Evolutionary conservation across 2,113 vertebrate species (phyloP), one percentile per base, ranked within the genome.

Genomic region (Rhabdornis inornatus): DNA sequence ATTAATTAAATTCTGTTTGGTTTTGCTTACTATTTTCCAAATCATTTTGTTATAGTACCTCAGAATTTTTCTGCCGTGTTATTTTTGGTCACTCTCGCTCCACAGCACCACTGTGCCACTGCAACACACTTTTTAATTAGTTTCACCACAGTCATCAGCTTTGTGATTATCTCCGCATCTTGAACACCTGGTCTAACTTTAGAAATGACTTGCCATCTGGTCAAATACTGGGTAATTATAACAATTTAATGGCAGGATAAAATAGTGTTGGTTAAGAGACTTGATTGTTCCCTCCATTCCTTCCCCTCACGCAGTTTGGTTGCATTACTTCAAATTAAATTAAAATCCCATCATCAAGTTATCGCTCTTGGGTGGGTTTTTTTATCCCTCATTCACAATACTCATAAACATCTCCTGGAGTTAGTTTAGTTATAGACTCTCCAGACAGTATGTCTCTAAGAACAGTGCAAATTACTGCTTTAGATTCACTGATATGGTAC

Each of bases 121-220:
- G 77, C 91, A 92, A 80, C 86, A 95, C 71, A 55, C 80, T 96
- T 97, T 97, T 96, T 97, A 98, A 97, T 98, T 97, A 97, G 93
- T 97, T 97, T 97, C 94, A 96, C 94, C 80, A 96, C 71, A 95
- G 92, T 97, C 96, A 96, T 97, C 95, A 97, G 96, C 94, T 98
- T 95, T 97, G 93, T 96, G 94, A 98, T 98, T 97, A 98, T 88
- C 95, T 96, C 92, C 80, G 94, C 97, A 94, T 98, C 96, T 97
- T 94, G 91, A 97, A 97, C 97, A 98, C 95, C 97, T 98, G 97
- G 96, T 97, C 95, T 72, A 91, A 97, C 95, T 97, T 97, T 90
- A 94, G 94, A 97, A 98, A 97, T 97, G 87, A 97, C 94, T 97
- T 97, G 75, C 98, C 98, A 98, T 97, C 98, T 98, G 98, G 97